Evolutionary conservation across 2,888 invertebrate genomes (phyloP), one percentile per base, ranked within the genome.

Genomic region (Zelleria hepariella): DNA sequence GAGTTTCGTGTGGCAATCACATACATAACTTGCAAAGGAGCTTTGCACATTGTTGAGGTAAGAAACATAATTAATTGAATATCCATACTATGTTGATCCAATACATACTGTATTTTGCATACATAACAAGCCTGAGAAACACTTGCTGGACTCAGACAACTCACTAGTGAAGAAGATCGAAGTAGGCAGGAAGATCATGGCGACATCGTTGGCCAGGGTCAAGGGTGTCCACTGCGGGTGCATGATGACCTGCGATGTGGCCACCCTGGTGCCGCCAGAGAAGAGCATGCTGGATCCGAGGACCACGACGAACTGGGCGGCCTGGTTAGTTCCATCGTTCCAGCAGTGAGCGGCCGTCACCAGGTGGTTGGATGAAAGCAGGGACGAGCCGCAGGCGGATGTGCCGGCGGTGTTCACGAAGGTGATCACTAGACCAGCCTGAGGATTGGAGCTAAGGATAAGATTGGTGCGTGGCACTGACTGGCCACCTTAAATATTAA

Each of bases 301-400:
- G 15, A 81, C 77, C 1, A 78, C 79, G 0, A 61, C 60, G 65
- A 80, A 76, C 63, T 66, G 67, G 60, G 62, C 65, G 4, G 73
- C 81, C 27, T 77, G 77, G 57, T 67, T 67, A 6, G 10, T 0
- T 8, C 76, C 75, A 32, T 80, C 78, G 59, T 63, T 67, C 80
- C 81, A 81, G 67, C 82, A 82, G 66, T 82, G 82, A 10, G 82
- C 82, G 0, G 82, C 81, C 0, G 82, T 82, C n/a, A 79, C 68
- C 18, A 77, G 63, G 0, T 78, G 71, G 62, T 65, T 73, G 18
- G 62, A 2, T 0, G 71, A 61, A 2, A 82, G 3, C 1, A 82
- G 67, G 0, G 78, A 71, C 0, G 78, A 71, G 0, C 82, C 82
- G 27, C 82, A 83, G 0, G 70, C 82, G 1, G 79, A 79, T 23